Base-by-base conservation (phyloP, 2,797 vertebrate species). In the Phrynocephalus forsythii region DNA sequence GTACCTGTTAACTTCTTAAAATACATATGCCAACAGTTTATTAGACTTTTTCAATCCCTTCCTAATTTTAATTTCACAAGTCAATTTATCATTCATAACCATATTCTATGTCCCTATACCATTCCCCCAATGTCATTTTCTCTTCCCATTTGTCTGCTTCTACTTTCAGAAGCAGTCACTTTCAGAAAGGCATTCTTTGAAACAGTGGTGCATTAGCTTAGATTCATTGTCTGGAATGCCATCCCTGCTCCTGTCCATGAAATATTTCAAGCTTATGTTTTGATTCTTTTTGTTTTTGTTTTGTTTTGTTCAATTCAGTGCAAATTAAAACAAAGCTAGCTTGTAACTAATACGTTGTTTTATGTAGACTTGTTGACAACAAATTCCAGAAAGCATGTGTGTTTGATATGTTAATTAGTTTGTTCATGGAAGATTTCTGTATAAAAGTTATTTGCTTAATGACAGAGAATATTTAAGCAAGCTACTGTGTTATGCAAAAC, bases 341-440 rank as follows among this genome's bases (percentile, higher is more conserved):
- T 50, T 81, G 78, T 66, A 87, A 82, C 79, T 81, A 87, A 69
- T 81, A 68, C 0, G 50, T 75, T 80, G 86, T 88, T 68, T 71
- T 81, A 73, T 73, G 86, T 88, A 44, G 10, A 15, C 11, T n/a
- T 83, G 71, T 90, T 85, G 84, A 79, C 77, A 89, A 86, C 60
- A 52, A 15, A 69, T 33, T 90, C 20, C 76, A 77, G 28, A 88
- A 89, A 66, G 78, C 60, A 76, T 88, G 69, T 15, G n/a, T 69
- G 68, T 91, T 94, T 92, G 83, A 91, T 94, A 94, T 91, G 91
- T 33, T 87, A 89, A 94, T 93, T 56, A 79, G 28, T 68, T 91
- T 85, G 79, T 79, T 94, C 90, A 88, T 82, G 6, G 87, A 90
- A 86, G 38, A 2, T 91, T 13, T 38, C 87, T 76, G 60, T 79